Evolutionary conservation across 1,140 invertebrate species (phyloP), one percentile per base, ranked within the genome.

Genomic region (Holcopasites calliopsidis): DNA sequence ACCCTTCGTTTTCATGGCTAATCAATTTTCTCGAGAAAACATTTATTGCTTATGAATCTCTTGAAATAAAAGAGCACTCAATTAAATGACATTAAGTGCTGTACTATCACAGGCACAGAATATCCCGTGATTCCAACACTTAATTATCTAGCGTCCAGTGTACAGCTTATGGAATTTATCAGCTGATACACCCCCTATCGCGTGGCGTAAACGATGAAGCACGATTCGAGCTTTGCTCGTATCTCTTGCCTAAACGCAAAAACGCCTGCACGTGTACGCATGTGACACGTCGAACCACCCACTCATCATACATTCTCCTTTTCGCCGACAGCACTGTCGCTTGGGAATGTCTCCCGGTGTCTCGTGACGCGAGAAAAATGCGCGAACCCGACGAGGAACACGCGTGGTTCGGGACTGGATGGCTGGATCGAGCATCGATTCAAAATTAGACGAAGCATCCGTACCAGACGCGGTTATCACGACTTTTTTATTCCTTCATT

Each of bases 161-260:
- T 76, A 85, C 85, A 73, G 65, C n/a, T 80, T 80, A 76, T 80
- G 84, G 82, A 85, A 86, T 85, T 85, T 84, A 86, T 84, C 84
- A 77, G 49, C 38, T 23, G 72, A 72, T 80, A 85, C 82, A 84
- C 84, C 76, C 82, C 82, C 64, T 72, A 57, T 16, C 74, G 49
- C 26, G n/a, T 47, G n/a, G 66, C 78, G 80, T 82, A 86, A 72
- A 62, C 26, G 26, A 6, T 31, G 26, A 42, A 76, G 54, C 16
- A 8, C 7, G 8, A 47, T 47, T 47, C 44, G 44, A 47, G 44
- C 50, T 50, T 42, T 33, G 11, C 33, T 13, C 13, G 31, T n/a
- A n/a, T 47, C n/a, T 13, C 44, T 13, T 47, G 44, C 44, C 13
- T n/a, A 44, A 76, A 57, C 49, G 35, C 61, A 50, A 35, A 31